Conservation (phyloP, 1,140 invertebrate species). For the Polypedilum pembai region DNA sequence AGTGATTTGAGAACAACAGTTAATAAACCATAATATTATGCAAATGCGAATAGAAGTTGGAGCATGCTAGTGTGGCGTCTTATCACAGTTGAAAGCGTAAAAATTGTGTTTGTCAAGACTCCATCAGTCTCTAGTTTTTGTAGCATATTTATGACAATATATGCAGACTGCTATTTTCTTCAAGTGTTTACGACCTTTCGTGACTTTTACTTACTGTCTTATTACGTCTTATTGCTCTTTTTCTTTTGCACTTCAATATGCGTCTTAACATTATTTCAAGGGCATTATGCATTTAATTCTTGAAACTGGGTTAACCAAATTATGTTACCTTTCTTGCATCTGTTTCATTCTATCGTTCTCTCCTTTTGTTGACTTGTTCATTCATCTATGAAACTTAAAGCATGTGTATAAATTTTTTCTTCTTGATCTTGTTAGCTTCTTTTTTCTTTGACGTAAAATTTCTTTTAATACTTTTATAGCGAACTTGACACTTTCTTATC, state of each 20-base stretch:
- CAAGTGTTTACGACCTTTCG: not conserved
- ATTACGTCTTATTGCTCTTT: conserved; percentile 5
- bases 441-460: too few relatives aligned
- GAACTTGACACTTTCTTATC: too few relatives aligned
- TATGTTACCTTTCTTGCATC: not conserved
- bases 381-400: too few relatives aligned
- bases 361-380: not conserved
- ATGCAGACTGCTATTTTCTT: too few relatives aligned
- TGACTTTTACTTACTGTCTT: conserved; percentile 2
- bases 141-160: too few relatives aligned
- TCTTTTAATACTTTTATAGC: too few relatives aligned
- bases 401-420: too few relatives aligned
- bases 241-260: not conserved
- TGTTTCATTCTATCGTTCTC: not conserved
- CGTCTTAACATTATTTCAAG: conserved; percentile 6
- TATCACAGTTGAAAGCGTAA: too few relatives aligned
- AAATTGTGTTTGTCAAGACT: too few relatives aligned
- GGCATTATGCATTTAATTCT: not conserved
- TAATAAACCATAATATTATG: conserved; percentile 1
- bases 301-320: not conserved
- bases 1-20: not conserved
- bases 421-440: too few relatives aligned
- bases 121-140: too few relatives aligned
- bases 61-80: too few relatives aligned
- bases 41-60: not conserved